Conservation (phyloP, 2,797 vertebrate species). For the Sebastes miniatus region DNA sequence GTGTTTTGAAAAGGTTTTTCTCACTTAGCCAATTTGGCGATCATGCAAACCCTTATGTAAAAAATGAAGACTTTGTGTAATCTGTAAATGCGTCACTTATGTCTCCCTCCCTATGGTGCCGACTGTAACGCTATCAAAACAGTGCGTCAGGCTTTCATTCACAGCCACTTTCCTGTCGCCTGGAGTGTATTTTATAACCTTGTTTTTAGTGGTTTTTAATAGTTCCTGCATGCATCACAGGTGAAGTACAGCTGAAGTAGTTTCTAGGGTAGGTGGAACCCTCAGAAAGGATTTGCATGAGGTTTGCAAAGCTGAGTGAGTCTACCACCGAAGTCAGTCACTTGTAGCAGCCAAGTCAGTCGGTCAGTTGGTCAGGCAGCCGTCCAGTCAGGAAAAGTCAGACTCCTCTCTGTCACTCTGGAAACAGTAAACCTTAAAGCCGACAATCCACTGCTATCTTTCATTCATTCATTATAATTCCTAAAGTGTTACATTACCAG, state of each 20-base stretch:
- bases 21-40: neutral
- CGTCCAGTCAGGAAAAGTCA: neutral
- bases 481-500: slow-evolving; percentile 31
- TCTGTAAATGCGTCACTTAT: neutral
- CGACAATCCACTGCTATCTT: slow-evolving; percentile 1
- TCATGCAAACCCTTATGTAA: neutral
- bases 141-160: neutral
- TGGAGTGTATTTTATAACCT: neutral
- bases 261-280: slow-evolving; percentile 11
- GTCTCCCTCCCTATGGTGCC: neutral
- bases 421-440: slow-evolving; percentile 47
- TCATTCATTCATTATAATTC: slow-evolving; percentile 50
- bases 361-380: slow-evolving; percentile 14
- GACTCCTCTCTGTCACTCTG: slow-evolving; percentile 1
- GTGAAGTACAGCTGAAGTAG: neutral
- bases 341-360: neutral
- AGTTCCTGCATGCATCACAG: neutral
- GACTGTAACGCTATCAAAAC: neutral
- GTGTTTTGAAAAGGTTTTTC: neutral
- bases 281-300: slow-evolving; percentile 51
- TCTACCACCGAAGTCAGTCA: neutral
- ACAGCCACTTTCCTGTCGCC: neutral
- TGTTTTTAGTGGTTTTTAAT: slow-evolving; percentile 4
- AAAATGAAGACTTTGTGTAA: neutral
- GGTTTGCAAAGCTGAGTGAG: slow-evolving; percentile 44